Evolutionary conservation across 30 jellyfish, hydroid and myxozoan genomes (phyloP).

Genomic region (Aurelia aurita complex sp. Pacific): DNA sequence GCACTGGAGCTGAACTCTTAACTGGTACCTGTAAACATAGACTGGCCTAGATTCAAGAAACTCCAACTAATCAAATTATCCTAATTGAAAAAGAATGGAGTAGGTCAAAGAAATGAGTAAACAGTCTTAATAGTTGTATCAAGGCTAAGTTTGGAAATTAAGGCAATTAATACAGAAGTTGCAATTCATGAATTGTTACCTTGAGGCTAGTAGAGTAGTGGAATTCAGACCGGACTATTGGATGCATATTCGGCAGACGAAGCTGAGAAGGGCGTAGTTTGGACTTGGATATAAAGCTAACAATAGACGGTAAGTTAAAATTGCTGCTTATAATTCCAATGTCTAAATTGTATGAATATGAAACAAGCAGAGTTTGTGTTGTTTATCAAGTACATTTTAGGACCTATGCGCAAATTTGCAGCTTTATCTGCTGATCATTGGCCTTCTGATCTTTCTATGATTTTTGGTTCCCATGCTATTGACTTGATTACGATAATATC

Average conservation of each 20-base stretch:
- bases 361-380: neutral
- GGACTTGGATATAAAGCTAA: too few relatives aligned
- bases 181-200: too few relatives aligned
- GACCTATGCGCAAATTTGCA: too few relatives aligned
- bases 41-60: conserved; percentile 3
- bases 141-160: conserved; percentile 6
- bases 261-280: too few relatives aligned
- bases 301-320: conserved; percentile 4
- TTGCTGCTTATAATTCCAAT: neutral
- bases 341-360: neutral
- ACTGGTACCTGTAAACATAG: conserved; percentile 35
- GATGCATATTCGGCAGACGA: too few relatives aligned
- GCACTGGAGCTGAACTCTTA: neutral
- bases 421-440: too few relatives aligned
- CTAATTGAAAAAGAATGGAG: conserved; percentile 46
- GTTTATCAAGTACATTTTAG: neutral
- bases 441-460: too few relatives aligned
- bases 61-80: conserved; percentile 10
- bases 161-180: neutral
- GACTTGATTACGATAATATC: too few relatives aligned
- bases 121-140: neutral
- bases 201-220: too few relatives aligned
- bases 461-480: too few relatives aligned
- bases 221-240: too few relatives aligned
- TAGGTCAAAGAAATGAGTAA: conserved; percentile 41